Evolutionary conservation across 2,888 invertebrate species (phyloP), one percentile per base, ranked within the genome.

Genomic region (Hirtodrosophila confusa): DNA sequence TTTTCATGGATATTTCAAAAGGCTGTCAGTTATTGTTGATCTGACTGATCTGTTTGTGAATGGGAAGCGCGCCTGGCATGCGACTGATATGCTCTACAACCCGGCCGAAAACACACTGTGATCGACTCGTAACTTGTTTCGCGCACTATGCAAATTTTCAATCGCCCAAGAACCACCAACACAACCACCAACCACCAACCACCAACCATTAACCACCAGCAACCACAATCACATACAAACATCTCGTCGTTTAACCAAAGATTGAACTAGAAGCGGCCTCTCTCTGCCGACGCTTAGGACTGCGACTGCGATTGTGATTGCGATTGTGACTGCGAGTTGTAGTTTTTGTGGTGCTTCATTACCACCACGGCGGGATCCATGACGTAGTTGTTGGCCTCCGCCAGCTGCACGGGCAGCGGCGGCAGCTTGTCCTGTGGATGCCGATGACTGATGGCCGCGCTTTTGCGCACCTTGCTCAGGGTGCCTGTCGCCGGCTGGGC

Each of bases 391-490:
- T 95, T 95, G 39, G 95, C 95, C 90, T 94, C 93, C 61, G 95
- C 95, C 72, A 93, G 80, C 75, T 91, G 92, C 85, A 92, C 93
- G 43, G 94, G 94, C 79, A 94, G 92, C 69, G 95, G 95, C 75
- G 95, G 95, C 80, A 95, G 92, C 89, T 95, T 95, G 89, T 96
- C 96, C 76, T 95, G 95, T 61, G 96, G 96, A 93, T 96, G 95
- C 84, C 96, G 93, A 89, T 94, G 94, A 77, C 93, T 93, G 27
- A 93, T 92, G 8, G 92, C 41, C 92, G 91, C 47, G 92, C 91
- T 90, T 86, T 94, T 94, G 49, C 94, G 92, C 12, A 35, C 92
- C 78, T 94, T 94, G 55, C 58, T 65, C 37, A 83, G 50, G 4
- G 80, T 89, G 12, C 72, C 70, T n/a, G 78, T 78, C 9, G 63